Conservation (phyloP, 2,888 invertebrate genomes). For the Caenorhabditis macrosperma region DNA sequence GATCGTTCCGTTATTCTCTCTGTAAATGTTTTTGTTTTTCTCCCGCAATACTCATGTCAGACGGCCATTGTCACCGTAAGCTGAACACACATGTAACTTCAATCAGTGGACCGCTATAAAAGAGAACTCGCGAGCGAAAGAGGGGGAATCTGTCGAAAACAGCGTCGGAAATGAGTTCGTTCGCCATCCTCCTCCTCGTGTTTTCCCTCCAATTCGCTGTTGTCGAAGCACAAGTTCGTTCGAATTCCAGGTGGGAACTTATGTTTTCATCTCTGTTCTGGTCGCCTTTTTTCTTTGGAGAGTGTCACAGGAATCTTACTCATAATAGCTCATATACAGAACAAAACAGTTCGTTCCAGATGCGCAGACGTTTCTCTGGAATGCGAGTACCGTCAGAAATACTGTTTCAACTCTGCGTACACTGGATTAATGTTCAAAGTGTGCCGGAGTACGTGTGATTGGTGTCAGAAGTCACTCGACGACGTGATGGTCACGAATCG, state of each 20-base stretch:
- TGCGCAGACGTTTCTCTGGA: conserved; percentile 40
- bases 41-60: conserved; percentile 1
- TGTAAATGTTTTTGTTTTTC: conserved; percentile 28
- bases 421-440: conserved; percentile 48
- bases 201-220: conserved; percentile 7
- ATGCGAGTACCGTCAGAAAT: conserved; percentile 26
- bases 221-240: conserved; percentile 29
- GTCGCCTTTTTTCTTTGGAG: no score
- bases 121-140: neutral
- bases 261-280: neutral
- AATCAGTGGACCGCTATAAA: neutral
- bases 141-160: neutral
- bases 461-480: conserved; percentile 38
- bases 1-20: no score
- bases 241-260: conserved; percentile 18
- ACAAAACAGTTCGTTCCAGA: no score
- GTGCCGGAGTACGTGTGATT: conserved; percentile 42
- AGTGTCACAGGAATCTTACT: no score
- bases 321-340: neutral
- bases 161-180: conserved; percentile 28
- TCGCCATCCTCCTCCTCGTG: neutral
- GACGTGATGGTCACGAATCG: conserved; percentile 8
- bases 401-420: conserved; percentile 24
- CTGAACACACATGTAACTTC: conserved; percentile 29
- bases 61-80: conserved; percentile 14